Percentiles rank a stretch among this genome's conserved stretches.
Conservation (phyloP, 2,888 invertebrate genomes). For the Lepidochrysops patricia region DNA sequence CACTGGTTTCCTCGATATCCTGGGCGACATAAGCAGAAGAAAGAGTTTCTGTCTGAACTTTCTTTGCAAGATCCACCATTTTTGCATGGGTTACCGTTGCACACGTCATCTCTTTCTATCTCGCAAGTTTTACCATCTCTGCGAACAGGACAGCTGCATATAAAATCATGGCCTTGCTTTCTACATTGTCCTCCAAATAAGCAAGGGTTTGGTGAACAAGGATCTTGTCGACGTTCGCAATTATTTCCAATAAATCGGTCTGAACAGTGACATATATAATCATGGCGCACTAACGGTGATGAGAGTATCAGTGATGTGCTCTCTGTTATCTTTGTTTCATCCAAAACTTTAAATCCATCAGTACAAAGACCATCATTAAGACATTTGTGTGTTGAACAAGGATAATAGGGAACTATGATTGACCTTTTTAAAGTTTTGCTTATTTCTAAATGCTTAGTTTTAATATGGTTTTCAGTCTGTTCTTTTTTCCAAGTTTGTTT, state of each 20-base stretch:
- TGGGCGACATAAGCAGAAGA: slow-evolving; percentile 92
- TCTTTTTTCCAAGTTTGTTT: slow-evolving; percentile 77
- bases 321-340: slow-evolving; percentile 83
- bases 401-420: slow-evolving; percentile 82
- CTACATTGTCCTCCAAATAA: slow-evolving; percentile 88
- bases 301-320: slow-evolving; percentile 88
- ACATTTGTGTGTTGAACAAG: slow-evolving; percentile 82
- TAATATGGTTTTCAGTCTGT: slow-evolving; percentile 78
- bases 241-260: slow-evolving; percentile 88
- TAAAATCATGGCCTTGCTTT: slow-evolving; percentile 87
- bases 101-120: slow-evolving; percentile 86
- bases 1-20: slow-evolving; percentile 94
- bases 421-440: slow-evolving; percentile 76
- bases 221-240: slow-evolving; percentile 91
- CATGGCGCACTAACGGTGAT: slow-evolving; percentile 85
- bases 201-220: slow-evolving; percentile 93
- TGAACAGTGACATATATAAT: slow-evolving; percentile 85
- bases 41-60: slow-evolving; percentile 89
- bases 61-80: slow-evolving; percentile 95
- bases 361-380: slow-evolving; percentile 86
- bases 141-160: slow-evolving; percentile 85
- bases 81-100: slow-evolving; percentile 88
- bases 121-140: slow-evolving; percentile 91
- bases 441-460: slow-evolving; percentile 78
- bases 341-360: slow-evolving; percentile 79